These are phyloP conservation scores for Pleuronectes platessa DNA, from an alignment of 2,113 vertebrate species.

Conservation along the genomic window DNA sequence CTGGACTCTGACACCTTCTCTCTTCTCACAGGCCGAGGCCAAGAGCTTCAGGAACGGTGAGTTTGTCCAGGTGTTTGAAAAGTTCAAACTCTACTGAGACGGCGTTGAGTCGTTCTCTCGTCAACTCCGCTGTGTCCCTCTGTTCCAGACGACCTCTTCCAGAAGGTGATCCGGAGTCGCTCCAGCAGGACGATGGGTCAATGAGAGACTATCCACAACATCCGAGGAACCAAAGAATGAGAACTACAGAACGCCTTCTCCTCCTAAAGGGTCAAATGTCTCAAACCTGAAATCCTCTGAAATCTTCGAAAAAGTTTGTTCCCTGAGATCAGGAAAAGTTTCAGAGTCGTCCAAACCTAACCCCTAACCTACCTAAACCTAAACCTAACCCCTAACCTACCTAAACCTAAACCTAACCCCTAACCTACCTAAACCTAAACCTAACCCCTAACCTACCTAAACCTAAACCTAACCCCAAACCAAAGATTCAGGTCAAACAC, in stretches of 20 bases:
- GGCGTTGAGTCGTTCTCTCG: neutral
- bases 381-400: too few relatives aligned
- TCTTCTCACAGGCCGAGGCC: slow-evolving; percentile 60
- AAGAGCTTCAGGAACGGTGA: slow-evolving; percentile 77
- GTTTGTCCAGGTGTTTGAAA: slow-evolving; percentile 1
- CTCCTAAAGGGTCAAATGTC: slow-evolving; percentile 31
- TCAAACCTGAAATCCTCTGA: slow-evolving; percentile 31
- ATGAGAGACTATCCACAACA: slow-evolving; percentile 38
- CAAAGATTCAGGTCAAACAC: too few relatives aligned
- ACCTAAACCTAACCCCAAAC: too few relatives aligned
- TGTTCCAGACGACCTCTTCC: slow-evolving; percentile 79
- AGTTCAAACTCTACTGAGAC: neutral
- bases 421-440: too few relatives aligned
- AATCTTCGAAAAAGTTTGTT: neutral
- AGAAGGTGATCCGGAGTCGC: slow-evolving; percentile 76
- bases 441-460: too few relatives aligned
- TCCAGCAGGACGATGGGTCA: slow-evolving; percentile 78
- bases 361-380: too few relatives aligned
- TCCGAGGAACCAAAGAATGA: slow-evolving; percentile 32
- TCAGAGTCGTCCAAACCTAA: too few relatives aligned
- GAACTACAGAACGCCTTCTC: neutral
- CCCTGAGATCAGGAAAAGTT: too few relatives aligned
- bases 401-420: too few relatives aligned
- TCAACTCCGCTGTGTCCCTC: neutral
- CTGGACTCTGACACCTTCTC: neutral